Evolutionary conservation across 37 sponge, comb jelly and placozoan species (phyloP).

Genomic region (Geodia barretti): DNA sequence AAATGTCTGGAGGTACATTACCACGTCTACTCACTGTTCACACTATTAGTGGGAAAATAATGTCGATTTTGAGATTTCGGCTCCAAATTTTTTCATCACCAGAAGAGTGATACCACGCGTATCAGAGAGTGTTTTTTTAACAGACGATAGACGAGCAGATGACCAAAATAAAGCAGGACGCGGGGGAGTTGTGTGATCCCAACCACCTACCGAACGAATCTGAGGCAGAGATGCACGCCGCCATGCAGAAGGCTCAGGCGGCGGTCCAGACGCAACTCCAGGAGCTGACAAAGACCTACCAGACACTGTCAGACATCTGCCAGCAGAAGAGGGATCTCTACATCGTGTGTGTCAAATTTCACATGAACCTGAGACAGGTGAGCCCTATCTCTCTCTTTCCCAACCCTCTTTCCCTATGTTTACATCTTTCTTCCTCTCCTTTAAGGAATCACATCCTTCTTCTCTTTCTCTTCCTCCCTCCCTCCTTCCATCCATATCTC

Average conservation of each 20-base stretch:
- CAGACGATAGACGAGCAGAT: constrained; percentile 43
- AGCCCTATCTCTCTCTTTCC: not conserved
- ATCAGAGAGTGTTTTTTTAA: not conserved
- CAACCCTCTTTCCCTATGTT: not conserved
- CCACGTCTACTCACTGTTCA: too few species aligned
- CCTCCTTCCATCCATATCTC: constrained; percentile 1
- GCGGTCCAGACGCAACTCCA: constrained; percentile 13
- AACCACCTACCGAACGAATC: not conserved
- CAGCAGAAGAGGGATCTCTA: constrained; percentile 81
- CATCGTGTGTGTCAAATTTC: constrained; percentile 68
- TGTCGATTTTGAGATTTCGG: too few species aligned
- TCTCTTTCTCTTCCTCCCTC: not conserved
- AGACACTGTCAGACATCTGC: constrained; percentile 53
- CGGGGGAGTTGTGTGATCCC: constrained; percentile 10
- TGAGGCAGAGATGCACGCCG: constrained; percentile 10
- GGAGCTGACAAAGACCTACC: constrained; percentile 31
- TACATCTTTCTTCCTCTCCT: not conserved
- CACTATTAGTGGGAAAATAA: too few species aligned
- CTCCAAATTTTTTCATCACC: too few species aligned
- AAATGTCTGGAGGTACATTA: constrained; percentile 58
- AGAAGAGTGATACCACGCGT: too few species aligned
- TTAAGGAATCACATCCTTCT: not conserved
- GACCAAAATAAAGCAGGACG: constrained; percentile 11
- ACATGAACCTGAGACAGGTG: constrained; percentile 62
- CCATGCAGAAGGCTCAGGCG: constrained; percentile 25